These are phyloP conservation scores for Sesamia inferens DNA, from an alignment of 2,888 invertebrate species.

Conservation along the genomic window DNA sequence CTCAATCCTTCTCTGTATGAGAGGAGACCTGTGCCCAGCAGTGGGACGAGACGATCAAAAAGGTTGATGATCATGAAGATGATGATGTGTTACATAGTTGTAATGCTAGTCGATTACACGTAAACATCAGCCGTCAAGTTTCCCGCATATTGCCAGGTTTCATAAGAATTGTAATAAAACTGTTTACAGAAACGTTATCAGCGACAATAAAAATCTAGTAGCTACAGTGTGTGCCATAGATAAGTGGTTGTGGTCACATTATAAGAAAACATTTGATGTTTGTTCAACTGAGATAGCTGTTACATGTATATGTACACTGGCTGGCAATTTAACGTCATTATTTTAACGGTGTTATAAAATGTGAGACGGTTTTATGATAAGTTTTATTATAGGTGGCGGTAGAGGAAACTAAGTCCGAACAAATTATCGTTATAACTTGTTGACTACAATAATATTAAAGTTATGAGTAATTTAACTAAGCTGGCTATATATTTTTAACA, in stretches of 20 bases:
- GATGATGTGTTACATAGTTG: background rate
- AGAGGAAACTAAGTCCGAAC: background rate
- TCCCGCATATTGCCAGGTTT: conserved; percentile 23
- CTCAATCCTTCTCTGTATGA: too few species aligned
- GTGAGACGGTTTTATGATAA: conserved; percentile 30
- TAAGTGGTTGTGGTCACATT: conserved; percentile 57
- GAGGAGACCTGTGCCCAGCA: too few species aligned
- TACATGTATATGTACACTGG: conserved; percentile 29
- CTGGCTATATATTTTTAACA: background rate
- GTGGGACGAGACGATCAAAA: too few species aligned
- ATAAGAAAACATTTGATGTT: conserved; percentile 70
- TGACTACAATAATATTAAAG: background rate
- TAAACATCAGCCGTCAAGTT: background rate
- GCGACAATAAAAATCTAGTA: conserved; percentile 72
- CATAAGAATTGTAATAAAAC: conserved; percentile 41
- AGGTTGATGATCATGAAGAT: too few species aligned
- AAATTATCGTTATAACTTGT: conserved; percentile 14
- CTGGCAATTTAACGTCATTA: conserved; percentile 46
- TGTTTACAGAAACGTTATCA: conserved; percentile 72
- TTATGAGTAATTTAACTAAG: background rate
- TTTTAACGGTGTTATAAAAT: conserved; percentile 43
- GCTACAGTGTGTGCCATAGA: conserved; percentile 70
- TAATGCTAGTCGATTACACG: background rate
- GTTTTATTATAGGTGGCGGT: conserved; percentile 26
- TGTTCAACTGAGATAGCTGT: conserved; percentile 60